Base-by-base conservation (phyloP, 2,888 invertebrate genomes). In the Patella depressa region DNA sequence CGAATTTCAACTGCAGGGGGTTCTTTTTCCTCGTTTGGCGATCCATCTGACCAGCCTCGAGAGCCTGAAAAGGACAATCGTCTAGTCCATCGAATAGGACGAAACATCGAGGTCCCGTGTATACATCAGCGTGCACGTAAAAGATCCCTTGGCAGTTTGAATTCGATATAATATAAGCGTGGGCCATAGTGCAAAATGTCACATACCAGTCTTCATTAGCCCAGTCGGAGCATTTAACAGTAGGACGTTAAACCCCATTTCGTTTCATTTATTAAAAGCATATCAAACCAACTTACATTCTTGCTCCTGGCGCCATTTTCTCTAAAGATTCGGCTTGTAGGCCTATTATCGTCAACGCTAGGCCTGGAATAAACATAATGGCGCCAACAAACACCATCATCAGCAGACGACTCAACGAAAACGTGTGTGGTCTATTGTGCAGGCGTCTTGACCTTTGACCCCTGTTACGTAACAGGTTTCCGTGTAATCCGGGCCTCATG, bases 401-500 rank as follows among this genome's bases (percentile, higher is more conserved):
- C 74, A 85, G 82, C 71, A 87, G 83, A 53, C 86, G 81, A 55
- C 83, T 78, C 80, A 85, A 81, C n/a, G 87, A 87, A 78, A 87
- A 88, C 57, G 80, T 74, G 69, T 87, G 88, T 7, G 83, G 82
- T 29, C 82, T 71, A 53, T 78, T 74, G 53, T 76, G 78, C 45
- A 80, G 79, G 29, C 85, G 81, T 24, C 85, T 81, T 11, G 81
- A 72, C 34, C 82, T 79, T 17, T 82, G 75, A 73, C 85, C 83
- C 79, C 86, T 83, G 83, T 83, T 85, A 73, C 86, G 82, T 77
- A 87, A 82, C 65, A 88, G 86, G 80, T 86, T 88, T 72, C 87
- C 88, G 81, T 87, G 87, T 15, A 88, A 86, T 17, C 86, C 88
- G 15, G 88, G 88, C 78, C 88, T 84, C 88, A 88, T 88, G 77